Percentiles rank a stretch among this genome's conserved stretches.
Conservation (phyloP, 2,113 vertebrate species). For the Callipepla californica region DNA sequence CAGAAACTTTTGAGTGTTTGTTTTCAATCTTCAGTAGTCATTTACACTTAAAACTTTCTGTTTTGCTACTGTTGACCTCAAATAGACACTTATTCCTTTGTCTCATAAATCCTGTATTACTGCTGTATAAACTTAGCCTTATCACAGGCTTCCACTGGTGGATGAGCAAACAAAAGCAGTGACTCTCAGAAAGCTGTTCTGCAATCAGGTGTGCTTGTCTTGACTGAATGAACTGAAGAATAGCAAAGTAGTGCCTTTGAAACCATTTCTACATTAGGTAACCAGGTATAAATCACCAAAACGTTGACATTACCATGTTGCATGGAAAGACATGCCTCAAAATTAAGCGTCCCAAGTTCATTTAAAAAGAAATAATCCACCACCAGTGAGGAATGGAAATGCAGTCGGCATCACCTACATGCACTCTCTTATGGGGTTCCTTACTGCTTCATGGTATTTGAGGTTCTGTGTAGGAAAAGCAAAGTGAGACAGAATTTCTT, state of each 20-base stretch:
- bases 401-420: neutral
- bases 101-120: slow-evolving; percentile 6
- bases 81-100: neutral
- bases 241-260: neutral
- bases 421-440: neutral
- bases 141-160: slow-evolving; percentile 9
- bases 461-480: neutral
- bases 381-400: neutral
- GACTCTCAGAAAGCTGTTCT: neutral
- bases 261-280: neutral
- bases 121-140: neutral
- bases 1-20: neutral
- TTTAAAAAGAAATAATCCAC: neutral
- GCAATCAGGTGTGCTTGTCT: neutral
- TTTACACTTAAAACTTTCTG: neutral
- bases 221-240: neutral
- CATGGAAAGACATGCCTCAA: neutral
- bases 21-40: neutral
- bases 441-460: neutral
- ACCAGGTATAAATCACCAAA: neutral
- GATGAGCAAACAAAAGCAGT: neutral
- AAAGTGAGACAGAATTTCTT: neutral
- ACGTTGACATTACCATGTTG: neutral
- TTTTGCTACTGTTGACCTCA: neutral
- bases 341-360: neutral